Base-by-base conservation (phyloP, 1,140 invertebrate genomes). In the Drosophila rhopaloa region DNA sequence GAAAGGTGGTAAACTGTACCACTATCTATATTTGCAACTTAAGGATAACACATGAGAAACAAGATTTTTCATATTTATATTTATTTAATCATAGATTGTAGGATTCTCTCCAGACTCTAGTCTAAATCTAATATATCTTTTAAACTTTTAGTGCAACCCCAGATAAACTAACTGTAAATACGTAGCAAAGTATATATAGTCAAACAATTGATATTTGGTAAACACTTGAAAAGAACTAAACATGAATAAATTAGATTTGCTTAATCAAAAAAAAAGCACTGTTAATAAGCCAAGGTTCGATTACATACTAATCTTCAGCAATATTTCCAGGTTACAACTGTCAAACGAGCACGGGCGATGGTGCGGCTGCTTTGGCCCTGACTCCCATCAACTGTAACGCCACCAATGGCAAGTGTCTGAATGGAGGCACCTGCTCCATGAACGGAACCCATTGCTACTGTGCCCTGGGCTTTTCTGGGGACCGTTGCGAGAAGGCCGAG, bases 361-460 rank as follows among this genome's bases (percentile, higher is more conserved):
- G 79, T 47, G 76, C 54, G 11, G 62, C 62, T 14, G 63, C 80
- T 3, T 40, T 91, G 55, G 79, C 89, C 40, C 37, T 91, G 48
- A 81, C 80, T 10, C 81, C 86, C 38, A 86, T 86, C 55, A 89
- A 84, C 32, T 89, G 84, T n/a, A 89, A 89, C 66, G 81, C 73
- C 56, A 84, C 85, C 16, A 88, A 90, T 56, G 83, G 88, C 84
- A 95, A 97, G 51, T 98, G 97, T 79, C 91, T 93, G 47, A 96
- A 97, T 92, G 96, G 95, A 2, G 96, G 95, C 47, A 94, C 92
- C 9, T 97, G 96, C 92, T 93, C 94, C 11, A 95, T 96, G 76
- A 95, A 96, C 77, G 97, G 96, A 78, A 94, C 94, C 0, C 93
- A 95, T 40, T 98, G 97, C 92, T 95, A 97, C 78, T 94, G 94